Conservation (phyloP, 2,888 invertebrate species). For the Gymnoscelis rufifasciata region DNA sequence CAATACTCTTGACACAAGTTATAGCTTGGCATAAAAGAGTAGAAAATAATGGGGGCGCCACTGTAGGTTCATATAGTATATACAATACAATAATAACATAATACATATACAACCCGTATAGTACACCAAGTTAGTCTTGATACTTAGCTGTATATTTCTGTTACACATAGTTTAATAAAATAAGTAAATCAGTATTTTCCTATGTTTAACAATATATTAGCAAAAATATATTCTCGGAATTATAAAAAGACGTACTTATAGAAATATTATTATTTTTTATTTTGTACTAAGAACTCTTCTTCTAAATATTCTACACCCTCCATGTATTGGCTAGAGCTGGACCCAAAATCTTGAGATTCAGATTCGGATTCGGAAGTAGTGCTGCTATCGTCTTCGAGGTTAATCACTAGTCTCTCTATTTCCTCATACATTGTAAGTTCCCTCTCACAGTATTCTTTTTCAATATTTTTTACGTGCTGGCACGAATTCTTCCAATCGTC, state of each 20-base stretch:
- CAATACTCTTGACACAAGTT: too few species aligned
- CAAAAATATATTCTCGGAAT: not conserved
- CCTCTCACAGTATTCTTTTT: not conserved
- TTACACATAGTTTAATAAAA: not conserved
- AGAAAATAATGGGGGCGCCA: too few species aligned
- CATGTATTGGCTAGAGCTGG: too few species aligned
- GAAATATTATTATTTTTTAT: not conserved
- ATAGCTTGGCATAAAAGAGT: too few species aligned
- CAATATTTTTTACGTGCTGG: not conserved
- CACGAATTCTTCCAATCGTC: too few species aligned
- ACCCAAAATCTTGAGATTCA: too few species aligned
- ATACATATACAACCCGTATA: too few species aligned
- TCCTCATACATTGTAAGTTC: not conserved
- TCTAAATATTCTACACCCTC: not conserved
- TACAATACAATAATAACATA: too few species aligned
- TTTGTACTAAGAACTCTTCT: too few species aligned
- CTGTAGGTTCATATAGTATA: too few species aligned
- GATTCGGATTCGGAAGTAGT: not conserved
- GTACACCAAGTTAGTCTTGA: not conserved
- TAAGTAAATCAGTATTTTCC: not conserved
- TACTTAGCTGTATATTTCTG: not conserved
- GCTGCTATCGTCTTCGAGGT: not conserved
- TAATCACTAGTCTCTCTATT: not conserved
- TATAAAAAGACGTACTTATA: not conserved
- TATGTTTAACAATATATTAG: not conserved